Base-by-base conservation (phyloP, 2,888 invertebrate genomes). In the Brenthis daphne region DNA sequence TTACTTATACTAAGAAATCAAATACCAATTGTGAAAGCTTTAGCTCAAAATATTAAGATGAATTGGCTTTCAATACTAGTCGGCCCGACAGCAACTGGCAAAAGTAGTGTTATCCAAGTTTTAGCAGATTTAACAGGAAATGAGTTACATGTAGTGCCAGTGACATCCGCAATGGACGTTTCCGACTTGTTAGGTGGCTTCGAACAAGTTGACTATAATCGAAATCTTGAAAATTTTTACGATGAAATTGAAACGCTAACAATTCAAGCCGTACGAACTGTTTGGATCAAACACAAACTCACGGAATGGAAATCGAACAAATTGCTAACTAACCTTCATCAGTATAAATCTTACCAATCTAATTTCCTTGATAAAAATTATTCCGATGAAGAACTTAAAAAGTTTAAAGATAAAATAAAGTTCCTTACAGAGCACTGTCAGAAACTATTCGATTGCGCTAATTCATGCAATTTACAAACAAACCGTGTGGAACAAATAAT, bases 101-200 rank as follows among this genome's bases (percentile, higher is more conserved):
- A 98, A 90, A 96, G 96, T 68, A 95, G 95, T 77, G 85, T 96
- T 6, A 95, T 98, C 33, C 95, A 96, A 82, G 93, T 96, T 58
- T 86, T 98, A 69, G 96, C 98, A 0, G 94, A 95, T 77, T 85
- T 99, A 65, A 94, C 95, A 0, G 97, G 97, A 1, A 95, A 95
- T 76, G 94, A 94, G 69, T 91, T 99, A 57, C 94, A 95, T 76
- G 95, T 96, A 0, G 90, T 99, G 69, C 95, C 96, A 13, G 96
- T 99, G 64, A 98, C 97, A 78, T 96, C 98, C 47, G 96, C 97
- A 50, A 98, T 98, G 96, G 99, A 99, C 82, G 98, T 98, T 0
- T 97, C 97, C 0, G 99, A 99, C 84, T 95, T 99, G 64, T 93
- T 99, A 1, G 99, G 99, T 64, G 98, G 99, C 73, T 99, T 99